Conservation (phyloP, 2,113 vertebrate species). For the Upupa epops region DNA sequence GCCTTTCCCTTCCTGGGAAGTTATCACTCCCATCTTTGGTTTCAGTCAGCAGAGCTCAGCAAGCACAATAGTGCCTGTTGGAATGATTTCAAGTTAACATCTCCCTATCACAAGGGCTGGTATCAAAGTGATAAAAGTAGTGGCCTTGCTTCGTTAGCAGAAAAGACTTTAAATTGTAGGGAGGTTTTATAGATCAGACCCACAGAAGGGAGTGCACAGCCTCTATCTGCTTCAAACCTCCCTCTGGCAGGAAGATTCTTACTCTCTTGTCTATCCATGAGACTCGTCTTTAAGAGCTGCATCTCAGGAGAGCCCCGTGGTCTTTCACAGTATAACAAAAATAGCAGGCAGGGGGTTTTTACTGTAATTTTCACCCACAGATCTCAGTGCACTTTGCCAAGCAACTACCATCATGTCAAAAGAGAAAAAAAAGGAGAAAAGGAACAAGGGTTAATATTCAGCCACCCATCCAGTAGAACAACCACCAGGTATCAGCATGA, state of each 20-base stretch:
- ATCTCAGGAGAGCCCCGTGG: not conserved
- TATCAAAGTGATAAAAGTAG: not conserved
- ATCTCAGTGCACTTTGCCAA: not conserved
- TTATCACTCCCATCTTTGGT: not conserved
- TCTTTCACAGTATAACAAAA: not conserved
- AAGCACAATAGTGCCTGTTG: accelerated
- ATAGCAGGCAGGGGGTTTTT: accelerated
- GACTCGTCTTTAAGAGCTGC: not conserved
- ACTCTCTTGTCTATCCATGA: not conserved
- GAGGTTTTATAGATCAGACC: not conserved
- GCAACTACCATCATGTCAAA: not conserved
- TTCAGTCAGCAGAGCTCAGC: not conserved
- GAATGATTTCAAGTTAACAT: not conserved
- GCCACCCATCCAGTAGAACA: not conserved
- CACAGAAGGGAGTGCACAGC: not conserved
- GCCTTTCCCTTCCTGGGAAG: not conserved
- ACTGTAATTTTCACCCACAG: not conserved
- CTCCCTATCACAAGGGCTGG: not conserved
- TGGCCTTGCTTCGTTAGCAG: not conserved
- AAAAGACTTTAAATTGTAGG: not conserved
- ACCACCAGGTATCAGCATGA: not conserved
- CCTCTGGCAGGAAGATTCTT: not conserved
- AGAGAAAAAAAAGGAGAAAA: not conserved
- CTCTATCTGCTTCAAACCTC: not conserved
- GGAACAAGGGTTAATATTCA: not conserved